A percentile compares a stretch with the other conserved stretches of the same genome.
These are phyloP conservation scores for Chlorodrepanis virens DNA, from an alignment of 2,113 vertebrate genomes.

Conservation along the genomic window DNA sequence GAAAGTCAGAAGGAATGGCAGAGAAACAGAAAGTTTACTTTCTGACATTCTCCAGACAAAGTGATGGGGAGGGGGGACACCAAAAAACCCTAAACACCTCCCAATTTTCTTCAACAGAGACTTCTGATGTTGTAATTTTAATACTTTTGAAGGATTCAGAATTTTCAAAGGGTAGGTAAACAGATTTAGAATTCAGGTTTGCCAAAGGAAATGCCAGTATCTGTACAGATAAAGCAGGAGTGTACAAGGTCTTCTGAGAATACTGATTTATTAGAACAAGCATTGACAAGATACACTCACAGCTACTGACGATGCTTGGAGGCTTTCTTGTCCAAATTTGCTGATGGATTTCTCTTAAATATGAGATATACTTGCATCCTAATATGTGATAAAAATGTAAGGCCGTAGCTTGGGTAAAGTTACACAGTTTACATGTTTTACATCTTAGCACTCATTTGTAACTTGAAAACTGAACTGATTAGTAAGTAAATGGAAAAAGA, in stretches of 20 bases:
- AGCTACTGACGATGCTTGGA: neutral
- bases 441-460: neutral
- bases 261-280: neutral
- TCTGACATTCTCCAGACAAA: neutral
- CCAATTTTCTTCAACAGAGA: neutral
- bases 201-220: neutral
- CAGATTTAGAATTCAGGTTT: neutral
- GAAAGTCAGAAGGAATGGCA: neutral
- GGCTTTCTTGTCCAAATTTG: slow-evolving; percentile 3
- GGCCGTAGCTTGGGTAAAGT: neutral
- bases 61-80: too few species aligned
- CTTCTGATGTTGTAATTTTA: neutral
- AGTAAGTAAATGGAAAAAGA: neutral
- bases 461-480: neutral
- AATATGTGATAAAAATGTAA: neutral
- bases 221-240: neutral
- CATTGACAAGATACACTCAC: neutral
- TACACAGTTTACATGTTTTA: neutral
- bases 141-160: neutral
- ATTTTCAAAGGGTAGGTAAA: neutral
- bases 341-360: neutral
- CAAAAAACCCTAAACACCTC: neutral
- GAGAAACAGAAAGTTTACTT: neutral
- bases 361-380: neutral
- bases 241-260: neutral